Evolutionary conservation across 2,888 invertebrate species (phyloP), one percentile per base, ranked within the genome.

Genomic region (Ptilodon capucinus): DNA sequence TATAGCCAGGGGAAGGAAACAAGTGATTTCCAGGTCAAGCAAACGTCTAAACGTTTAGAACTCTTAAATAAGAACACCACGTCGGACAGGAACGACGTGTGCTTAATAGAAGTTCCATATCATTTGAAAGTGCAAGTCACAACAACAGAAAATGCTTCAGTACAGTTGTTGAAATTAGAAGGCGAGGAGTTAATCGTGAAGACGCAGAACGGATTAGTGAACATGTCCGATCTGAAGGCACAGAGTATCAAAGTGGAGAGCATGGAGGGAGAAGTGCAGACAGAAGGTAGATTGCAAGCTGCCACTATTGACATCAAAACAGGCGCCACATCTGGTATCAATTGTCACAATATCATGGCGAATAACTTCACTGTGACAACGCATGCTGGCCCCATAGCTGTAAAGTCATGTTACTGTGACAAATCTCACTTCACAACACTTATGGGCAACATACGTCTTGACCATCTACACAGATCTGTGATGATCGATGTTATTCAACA

Each of bases 391-490:
- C 68, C 79, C 1, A 91, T 91, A 32, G 50, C 68, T 17, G 86
- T 90, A 0, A 91, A 88, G 57, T 91, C 91, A 7, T 91, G 91
- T 64, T 88, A 89, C 57, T 80, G 84, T 71, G 88, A 91, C 36
- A 86, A 84, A 57, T 89, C 91, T 4, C 88, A 91, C 55, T 88
- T 91, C 42, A 88, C 80, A 23, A 91, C 91, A 9, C 71, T 90
- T 13, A 85, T 90, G 82, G 91, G 91, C 0, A 84, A 91, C 39
- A 82, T 92, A 49, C 65, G 64, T 8, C 64, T 91, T 4, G 79
- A 84, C 40, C 81, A 84, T 44, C 63, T 91, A 3, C 91, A 91
- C 38, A 76, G 82, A 51, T 77, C 82, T 18, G 91, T 91, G 2
- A 67, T 74, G 48, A 88, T 92, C 54, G 91, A 92, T 76, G 81